A percentile compares a stretch with the other conserved stretches of the same genome.
Evolutionary conservation across 2,888 invertebrate genomes (phyloP).

Genomic region (Vandiemenella viatica): DNA sequence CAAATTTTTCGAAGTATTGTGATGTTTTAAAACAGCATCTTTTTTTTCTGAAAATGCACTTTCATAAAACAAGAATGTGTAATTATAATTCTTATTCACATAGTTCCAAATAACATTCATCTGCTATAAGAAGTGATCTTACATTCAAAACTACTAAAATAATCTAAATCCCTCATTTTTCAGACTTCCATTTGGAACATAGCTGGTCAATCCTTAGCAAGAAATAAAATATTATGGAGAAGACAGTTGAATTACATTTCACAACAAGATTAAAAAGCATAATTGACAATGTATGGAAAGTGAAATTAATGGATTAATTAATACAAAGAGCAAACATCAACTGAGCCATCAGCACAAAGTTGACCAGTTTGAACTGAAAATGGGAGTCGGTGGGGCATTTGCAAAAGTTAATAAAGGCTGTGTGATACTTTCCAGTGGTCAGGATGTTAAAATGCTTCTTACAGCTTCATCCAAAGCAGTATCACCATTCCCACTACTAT

Average conservation of each 20-base stretch:
- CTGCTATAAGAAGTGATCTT: no score
- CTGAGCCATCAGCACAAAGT: conserved; percentile 3
- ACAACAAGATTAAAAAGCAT: background rate
- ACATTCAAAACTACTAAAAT: no score
- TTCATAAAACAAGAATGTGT: no score
- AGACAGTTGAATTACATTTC: no score
- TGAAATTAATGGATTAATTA: background rate
- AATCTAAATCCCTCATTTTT: no score
- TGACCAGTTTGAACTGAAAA: conserved; percentile 6
- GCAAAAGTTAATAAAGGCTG: conserved; percentile 4
- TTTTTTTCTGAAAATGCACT: no score
- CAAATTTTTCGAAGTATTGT: no score
- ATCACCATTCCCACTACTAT: conserved; percentile 20
- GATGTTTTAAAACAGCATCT: no score
- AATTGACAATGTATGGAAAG: background rate
- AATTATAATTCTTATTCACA: no score
- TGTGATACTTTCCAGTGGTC: conserved; percentile 21
- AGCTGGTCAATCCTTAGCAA: background rate
- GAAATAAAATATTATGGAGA: background rate
- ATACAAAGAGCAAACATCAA: background rate
- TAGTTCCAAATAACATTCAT: no score
- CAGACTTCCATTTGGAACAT: conserved; percentile 1
- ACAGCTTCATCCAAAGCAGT: conserved; percentile 35
- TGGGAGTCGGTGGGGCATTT: conserved; percentile 1
- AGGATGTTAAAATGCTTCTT: conserved; percentile 36